phyloP scores from a whole-genome alignment of 2,797 vertebrate species.

The Pempheris klunzingeri region DNA sequence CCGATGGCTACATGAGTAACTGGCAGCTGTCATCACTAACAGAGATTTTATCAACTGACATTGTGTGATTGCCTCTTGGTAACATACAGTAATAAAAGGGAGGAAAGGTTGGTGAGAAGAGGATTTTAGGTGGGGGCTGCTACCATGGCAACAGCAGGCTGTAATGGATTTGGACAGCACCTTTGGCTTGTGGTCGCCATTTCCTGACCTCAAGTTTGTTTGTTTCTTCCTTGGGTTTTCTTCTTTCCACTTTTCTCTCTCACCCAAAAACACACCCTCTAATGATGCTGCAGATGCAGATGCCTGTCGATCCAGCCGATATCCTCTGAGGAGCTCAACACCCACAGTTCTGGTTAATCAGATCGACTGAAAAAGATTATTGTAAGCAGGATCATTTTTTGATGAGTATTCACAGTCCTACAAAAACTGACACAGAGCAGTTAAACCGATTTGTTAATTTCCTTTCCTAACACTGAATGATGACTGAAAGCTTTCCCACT shows the following conservation, averaged over 20 bases:
- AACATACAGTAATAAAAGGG: slow-evolving; percentile 5
- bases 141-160: slow-evolving; percentile 65
- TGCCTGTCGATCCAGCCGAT: slow-evolving; percentile 29
- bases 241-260: slow-evolving; percentile 1
- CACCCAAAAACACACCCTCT: slow-evolving; percentile 2
- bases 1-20: slow-evolving; percentile 3
- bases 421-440: slow-evolving; percentile 16
- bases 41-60: slow-evolving; percentile 17
- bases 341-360: slow-evolving; percentile 25
- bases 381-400: neutral
- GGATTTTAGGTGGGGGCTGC: slow-evolving; percentile 55
- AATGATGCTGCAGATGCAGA: slow-evolving; percentile 39
- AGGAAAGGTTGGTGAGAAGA: slow-evolving; percentile 26
- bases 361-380: slow-evolving; percentile 39
- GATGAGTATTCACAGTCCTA: slow-evolving; percentile 1
- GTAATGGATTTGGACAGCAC: slow-evolving; percentile 50
- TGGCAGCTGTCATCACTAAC: slow-evolving; percentile 44
- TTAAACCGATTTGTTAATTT: slow-evolving; percentile 18
- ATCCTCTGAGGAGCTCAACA: slow-evolving; percentile 16
- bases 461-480: no score
- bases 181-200: slow-evolving; percentile 51
- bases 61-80: slow-evolving; percentile 27
- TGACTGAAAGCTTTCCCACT: slow-evolving; percentile 7
- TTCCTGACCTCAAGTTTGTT: slow-evolving; percentile 32
- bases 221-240: slow-evolving; percentile 20